Conservation (phyloP, 2,888 invertebrate species). For the Campaea margaritaria region DNA sequence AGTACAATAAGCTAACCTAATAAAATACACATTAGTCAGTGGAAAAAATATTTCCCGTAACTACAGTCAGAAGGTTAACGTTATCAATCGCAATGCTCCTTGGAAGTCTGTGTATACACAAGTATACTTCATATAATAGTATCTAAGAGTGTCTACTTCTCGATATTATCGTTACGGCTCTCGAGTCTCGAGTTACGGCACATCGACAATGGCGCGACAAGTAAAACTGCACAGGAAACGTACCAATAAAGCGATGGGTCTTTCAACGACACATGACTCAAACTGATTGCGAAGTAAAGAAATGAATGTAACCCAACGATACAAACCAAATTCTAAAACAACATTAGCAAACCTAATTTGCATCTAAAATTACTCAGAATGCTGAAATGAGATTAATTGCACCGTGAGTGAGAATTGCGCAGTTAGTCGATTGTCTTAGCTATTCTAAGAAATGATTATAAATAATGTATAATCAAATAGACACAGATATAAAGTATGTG, state of each 20-base stretch:
- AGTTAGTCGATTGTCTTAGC: conserved; percentile 8
- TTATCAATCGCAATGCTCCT: conserved; percentile 27
- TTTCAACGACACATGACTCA: conserved; percentile 1
- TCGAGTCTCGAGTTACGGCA: conserved; percentile 53
- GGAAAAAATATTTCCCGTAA: conserved; percentile 1
- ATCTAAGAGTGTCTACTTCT: conserved; percentile 54
- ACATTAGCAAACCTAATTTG: conserved; percentile 37
- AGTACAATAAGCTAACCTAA: neutral
- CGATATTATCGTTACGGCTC: conserved; percentile 51
- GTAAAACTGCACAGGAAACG: conserved; percentile 57
- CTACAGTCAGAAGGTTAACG: conserved; percentile 27
- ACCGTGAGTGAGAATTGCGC: conserved; percentile 17
- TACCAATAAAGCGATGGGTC: conserved; percentile 44
- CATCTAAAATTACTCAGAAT: conserved; percentile 34
- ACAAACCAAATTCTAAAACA: conserved; percentile 24
- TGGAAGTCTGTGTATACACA: too few species aligned
- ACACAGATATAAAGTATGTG: neutral
- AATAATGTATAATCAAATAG: neutral
- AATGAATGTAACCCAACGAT: conserved; percentile 43
- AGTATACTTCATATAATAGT: too few species aligned
- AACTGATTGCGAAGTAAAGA: conserved; percentile 25
- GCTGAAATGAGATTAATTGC: conserved; percentile 24
- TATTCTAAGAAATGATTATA: conserved; percentile 3
- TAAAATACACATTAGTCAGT: neutral
- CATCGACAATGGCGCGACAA: conserved; percentile 40